These are phyloP conservation scores for Poeciliopsis paucimaculata DNA, from an alignment of 2,797 vertebrate genomes.

Conservation along the genomic window DNA sequence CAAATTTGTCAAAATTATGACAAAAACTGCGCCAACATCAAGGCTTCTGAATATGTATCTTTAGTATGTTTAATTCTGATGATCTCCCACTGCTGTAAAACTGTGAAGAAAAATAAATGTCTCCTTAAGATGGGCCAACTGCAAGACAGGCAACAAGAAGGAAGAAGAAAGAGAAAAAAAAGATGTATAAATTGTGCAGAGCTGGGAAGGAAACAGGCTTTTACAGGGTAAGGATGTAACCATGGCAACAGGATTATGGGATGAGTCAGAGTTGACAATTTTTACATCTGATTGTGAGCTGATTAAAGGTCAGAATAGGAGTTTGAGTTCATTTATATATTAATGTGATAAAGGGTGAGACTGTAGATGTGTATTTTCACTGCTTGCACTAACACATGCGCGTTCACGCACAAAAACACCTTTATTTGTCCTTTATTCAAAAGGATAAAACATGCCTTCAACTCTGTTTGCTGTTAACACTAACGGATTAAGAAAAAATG, in stretches of 20 bases:
- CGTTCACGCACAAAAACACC: neutral
- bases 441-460: neutral
- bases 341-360: slow-evolving; percentile 13
- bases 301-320: slow-evolving; percentile 11
- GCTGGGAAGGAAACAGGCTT: neutral
- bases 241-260: slow-evolving; percentile 56
- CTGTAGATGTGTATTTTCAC: slow-evolving; percentile 1
- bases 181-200: neutral
- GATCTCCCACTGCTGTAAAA: neutral
- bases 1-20: neutral
- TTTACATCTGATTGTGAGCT: slow-evolving; percentile 22
- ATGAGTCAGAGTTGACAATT: slow-evolving; percentile 41
- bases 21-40: neutral
- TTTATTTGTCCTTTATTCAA: neutral
- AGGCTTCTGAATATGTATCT: neutral
- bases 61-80: neutral
- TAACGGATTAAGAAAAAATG: neutral
- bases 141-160: neutral
- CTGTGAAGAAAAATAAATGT: neutral
- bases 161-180: neutral
- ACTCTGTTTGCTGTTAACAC: neutral
- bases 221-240: slow-evolving; percentile 29
- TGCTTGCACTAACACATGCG: neutral
- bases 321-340: slow-evolving; percentile 20
- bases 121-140: neutral